Conservation (phyloP, 2,797 vertebrate genomes). For the Harpagifer antarcticus region DNA sequence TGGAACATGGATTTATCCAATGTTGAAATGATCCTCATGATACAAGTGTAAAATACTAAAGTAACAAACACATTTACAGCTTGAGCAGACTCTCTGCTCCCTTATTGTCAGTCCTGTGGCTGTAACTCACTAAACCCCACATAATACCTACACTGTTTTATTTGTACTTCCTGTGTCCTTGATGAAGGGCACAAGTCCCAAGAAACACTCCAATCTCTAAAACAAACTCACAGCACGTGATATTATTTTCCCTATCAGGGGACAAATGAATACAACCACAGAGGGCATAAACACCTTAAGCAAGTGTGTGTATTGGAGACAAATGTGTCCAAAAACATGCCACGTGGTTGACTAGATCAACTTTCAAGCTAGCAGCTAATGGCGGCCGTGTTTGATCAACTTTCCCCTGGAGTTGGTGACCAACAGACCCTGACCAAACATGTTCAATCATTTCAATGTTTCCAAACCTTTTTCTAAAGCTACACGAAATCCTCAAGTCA, state of each 20-base stretch:
- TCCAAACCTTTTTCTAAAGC: constrained; percentile 43
- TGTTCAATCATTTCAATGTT: constrained; percentile 18
- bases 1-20: no score
- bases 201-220: constrained; percentile 54
- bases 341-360: constrained; percentile 47
- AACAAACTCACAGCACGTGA: constrained; percentile 45
- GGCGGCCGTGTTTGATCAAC: constrained; percentile 9
- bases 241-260: constrained; percentile 51
- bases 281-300: constrained; percentile 47
- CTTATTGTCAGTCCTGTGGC: background rate
- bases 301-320: constrained; percentile 57
- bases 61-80: background rate
- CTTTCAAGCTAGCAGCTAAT: background rate
- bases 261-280: constrained; percentile 55
- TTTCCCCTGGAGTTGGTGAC: constrained; percentile 32
- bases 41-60: background rate
- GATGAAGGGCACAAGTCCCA: constrained; percentile 43
- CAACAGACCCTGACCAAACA: constrained; percentile 37
- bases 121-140: constrained; percentile 5
- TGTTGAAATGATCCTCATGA: background rate
- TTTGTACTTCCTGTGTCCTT: constrained; percentile 48
- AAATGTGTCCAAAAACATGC: constrained; percentile 49
- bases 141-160: background rate
- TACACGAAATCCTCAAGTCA: constrained; percentile 41
- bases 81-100: background rate